These are phyloP conservation scores for Hybognathus amarus DNA, from an alignment of 2,797 vertebrate species.

Conservation along the genomic window DNA sequence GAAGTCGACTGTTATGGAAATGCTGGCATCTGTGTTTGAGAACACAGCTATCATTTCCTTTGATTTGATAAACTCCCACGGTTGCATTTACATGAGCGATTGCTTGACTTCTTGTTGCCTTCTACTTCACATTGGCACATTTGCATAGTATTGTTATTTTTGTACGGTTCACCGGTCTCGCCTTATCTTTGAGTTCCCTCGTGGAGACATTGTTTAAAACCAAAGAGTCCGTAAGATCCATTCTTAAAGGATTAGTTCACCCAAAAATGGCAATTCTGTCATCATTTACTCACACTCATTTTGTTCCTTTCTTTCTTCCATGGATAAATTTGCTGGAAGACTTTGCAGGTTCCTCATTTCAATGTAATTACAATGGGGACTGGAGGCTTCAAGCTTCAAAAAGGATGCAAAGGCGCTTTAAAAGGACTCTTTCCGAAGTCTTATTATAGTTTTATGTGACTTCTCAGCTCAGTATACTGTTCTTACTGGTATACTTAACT, in stretches of 20 bases:
- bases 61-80: constrained; percentile 49
- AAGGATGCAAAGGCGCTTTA: not conserved
- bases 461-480: not conserved
- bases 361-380: not conserved
- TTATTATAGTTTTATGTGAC: not conserved
- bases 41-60: constrained; percentile 26
- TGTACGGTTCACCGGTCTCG: not conserved
- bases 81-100: constrained; percentile 22
- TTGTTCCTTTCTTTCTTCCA: not conserved
- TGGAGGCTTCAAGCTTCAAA: not conserved
- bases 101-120: constrained; percentile 37
- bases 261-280: constrained; percentile 12
- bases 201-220: constrained; percentile 14
- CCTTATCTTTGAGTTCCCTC: not conserved
- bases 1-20: constrained; percentile 46
- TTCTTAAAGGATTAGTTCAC: constrained; percentile 31
- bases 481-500: not conserved
- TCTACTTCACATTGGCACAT: constrained; percentile 20
- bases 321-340: not conserved
- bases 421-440: not conserved
- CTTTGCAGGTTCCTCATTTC: not conserved
- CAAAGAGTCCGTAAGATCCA: not conserved
- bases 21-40: constrained; percentile 29
- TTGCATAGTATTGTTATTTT: constrained; percentile 30
- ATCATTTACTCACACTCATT: constrained; percentile 11